Evolutionary conservation across 2,888 invertebrate genomes (phyloP), one percentile per base, ranked within the genome.

Genomic region (Meganola albula): DNA sequence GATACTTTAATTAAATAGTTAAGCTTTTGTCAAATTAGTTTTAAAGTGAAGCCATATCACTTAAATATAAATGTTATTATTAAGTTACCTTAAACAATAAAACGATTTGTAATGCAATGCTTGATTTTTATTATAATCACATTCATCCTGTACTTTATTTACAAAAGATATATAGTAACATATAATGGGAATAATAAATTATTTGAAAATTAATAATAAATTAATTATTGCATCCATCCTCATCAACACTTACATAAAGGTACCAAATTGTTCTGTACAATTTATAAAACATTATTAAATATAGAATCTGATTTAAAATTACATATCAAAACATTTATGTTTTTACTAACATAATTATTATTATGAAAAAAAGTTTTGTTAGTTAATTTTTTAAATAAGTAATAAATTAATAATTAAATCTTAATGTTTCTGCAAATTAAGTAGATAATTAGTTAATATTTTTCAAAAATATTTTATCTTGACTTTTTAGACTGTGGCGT

Each of bases 1-100:
- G 8, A 20, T 20, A 20, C 3, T 5, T 20, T n/a, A 20, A 7
- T 20, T 5, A 20, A 20, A 20, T 5, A 16, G 39, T 6, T 39
- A 34, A 42, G 39, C 22, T 48, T 46, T 48, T 45, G 48, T 49
- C 44, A 58, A 61, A 39, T 40, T 63, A 58, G 50, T 42, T 50
- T 28, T 59, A 63, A 71, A 72, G 71, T 70, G 72, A 76, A 78
- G 83, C 83, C 83, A 84, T 84, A 84, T 76, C 76, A 75, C 66
- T 71, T 72, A 73, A 58, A 57, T 64, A 56, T 73, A 74, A 58
- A 55, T 48, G 60, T 63, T 53, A 73, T 64, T 66, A 32, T 62
- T 82, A 83, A 78, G 83, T 84, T 83, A 83, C 82, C 84, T 57
- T 53, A 53, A 44, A 59, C 58, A 58, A 42, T 56, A 48, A 55